Evolutionary conservation across 2,113 vertebrate species (phyloP).

Genomic region (Galeopterus variegatus): DNA sequence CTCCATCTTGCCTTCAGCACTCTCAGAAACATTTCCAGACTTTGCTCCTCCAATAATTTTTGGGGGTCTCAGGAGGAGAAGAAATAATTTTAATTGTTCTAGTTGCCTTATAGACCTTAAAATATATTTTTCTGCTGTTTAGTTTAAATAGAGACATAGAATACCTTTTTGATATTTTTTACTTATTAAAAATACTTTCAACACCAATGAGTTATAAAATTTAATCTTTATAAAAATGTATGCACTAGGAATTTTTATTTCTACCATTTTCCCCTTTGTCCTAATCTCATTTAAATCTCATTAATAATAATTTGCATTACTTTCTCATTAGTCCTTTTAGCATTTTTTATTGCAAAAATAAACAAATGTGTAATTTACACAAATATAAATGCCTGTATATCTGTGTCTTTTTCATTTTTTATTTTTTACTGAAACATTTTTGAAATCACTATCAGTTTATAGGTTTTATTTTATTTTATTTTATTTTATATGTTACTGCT

Average conservation of each 20-base stretch:
- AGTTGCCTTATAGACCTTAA: neutral
- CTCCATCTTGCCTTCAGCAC: neutral
- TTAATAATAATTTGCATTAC: neutral
- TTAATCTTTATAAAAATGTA: neutral
- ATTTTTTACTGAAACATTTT: neutral
- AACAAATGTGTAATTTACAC: neutral
- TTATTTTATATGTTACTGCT: neutral
- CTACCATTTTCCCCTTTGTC: neutral
- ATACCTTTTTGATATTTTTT: neutral
- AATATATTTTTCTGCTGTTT: neutral
- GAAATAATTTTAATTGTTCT: neutral
- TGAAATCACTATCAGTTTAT: neutral
- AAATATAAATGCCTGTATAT: neutral
- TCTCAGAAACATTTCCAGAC: neutral
- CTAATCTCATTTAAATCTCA: neutral
- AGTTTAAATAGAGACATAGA: neutral
- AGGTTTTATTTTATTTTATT: neutral
- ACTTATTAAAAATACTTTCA: slow-evolving; percentile 15
- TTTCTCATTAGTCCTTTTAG: neutral
- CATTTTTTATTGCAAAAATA: neutral
- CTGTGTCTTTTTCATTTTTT: neutral
- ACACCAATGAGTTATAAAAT: neutral
- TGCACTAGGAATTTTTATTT: neutral
- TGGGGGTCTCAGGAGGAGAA: neutral
- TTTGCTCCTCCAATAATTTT: neutral